Evolutionary conservation across 2,113 vertebrate genomes (phyloP).

Genomic region (Arothron firmamentum): DNA sequence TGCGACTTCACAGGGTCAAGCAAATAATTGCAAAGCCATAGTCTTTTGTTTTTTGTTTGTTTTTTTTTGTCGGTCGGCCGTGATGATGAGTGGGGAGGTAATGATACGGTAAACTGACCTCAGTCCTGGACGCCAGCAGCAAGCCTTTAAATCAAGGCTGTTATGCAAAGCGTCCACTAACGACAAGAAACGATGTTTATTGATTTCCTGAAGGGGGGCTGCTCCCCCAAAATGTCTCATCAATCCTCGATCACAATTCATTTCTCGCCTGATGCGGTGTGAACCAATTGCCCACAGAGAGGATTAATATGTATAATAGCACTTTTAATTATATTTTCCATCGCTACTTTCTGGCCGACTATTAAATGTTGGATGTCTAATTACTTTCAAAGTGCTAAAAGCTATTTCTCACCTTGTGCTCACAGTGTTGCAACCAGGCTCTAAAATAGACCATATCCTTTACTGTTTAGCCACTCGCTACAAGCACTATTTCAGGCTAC

Average conservation of each 20-base stretch:
- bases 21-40: no score
- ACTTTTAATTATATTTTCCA: slow-evolving; percentile 19
- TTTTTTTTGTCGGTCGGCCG: no score
- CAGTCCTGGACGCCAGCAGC: no score
- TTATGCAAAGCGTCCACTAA: neutral
- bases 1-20: no score
- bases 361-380: slow-evolving; percentile 19
- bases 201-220: neutral
- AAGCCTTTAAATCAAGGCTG: no score
- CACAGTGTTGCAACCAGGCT: neutral
- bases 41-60: no score
- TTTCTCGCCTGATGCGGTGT: slow-evolving; percentile 21
- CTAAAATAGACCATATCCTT: neutral
- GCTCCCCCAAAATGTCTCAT: slow-evolving; percentile 12
- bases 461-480: neutral
- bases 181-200: slow-evolving; percentile 1
- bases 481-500: neutral
- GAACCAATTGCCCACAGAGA: slow-evolving; percentile 13
- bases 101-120: no score
- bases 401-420: neutral
- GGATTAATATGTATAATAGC: slow-evolving; percentile 15
- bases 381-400: slow-evolving; percentile 7
- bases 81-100: no score
- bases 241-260: slow-evolving; percentile 9
- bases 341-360: slow-evolving; percentile 7